These are phyloP conservation scores for Atractosteus spatula DNA, from an alignment of 2,113 vertebrate genomes.

Conservation along the genomic window DNA sequence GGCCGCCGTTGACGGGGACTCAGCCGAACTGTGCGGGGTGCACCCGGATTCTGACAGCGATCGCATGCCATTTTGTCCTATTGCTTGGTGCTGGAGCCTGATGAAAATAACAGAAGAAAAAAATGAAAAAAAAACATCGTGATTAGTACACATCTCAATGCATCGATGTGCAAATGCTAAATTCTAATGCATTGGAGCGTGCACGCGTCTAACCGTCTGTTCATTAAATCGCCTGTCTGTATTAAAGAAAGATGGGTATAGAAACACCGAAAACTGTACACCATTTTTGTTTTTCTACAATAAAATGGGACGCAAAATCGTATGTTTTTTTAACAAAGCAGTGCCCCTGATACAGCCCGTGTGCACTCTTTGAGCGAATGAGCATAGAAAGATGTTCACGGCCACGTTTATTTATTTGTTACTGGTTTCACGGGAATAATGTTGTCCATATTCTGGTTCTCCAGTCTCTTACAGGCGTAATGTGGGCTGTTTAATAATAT, in stretches of 20 bases:
- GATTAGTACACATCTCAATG: constrained; percentile 58
- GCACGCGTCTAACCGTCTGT: constrained; percentile 28
- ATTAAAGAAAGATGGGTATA: constrained; percentile 4
- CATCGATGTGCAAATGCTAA: constrained; percentile 49
- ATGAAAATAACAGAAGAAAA: constrained; percentile 37
- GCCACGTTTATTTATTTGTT: no score
- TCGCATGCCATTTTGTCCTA: constrained; percentile 95
- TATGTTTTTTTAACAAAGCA: no score
- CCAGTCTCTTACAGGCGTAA: no score
- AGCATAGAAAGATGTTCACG: no score
- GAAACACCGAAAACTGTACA: background rate
- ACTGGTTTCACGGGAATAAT: no score
- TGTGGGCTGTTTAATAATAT: no score
- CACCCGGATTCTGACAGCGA: constrained; percentile 94
- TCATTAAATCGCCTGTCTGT: background rate
- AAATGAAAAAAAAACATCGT: constrained; percentile 1
- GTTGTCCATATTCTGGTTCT: no score
- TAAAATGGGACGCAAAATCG: no score
- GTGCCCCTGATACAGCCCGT: no score
- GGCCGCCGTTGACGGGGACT: constrained; percentile 95
- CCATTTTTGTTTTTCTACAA: no score
- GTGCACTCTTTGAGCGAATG: no score
- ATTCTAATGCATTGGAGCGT: constrained; percentile 39
- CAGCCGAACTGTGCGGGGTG: constrained; percentile 94
- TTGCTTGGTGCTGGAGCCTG: constrained; percentile 98